phyloP scores from a whole-genome alignment of 2,888 invertebrate genomes.

The Caenorhabditis panamensis region DNA sequence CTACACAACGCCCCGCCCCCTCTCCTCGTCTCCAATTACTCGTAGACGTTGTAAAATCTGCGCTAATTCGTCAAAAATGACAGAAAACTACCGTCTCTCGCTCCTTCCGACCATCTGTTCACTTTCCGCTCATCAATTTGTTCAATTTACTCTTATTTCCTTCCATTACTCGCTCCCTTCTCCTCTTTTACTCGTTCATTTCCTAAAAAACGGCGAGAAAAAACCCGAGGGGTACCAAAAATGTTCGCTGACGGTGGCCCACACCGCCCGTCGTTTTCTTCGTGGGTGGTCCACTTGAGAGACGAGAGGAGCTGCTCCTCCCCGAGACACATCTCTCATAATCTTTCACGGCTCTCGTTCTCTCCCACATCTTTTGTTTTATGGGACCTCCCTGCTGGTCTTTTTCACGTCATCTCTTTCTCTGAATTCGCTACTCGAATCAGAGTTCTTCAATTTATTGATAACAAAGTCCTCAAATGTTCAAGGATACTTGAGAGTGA shows the following conservation, averaged over 20 bases:
- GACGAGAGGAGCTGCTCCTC: neutral
- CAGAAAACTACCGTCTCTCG: neutral
- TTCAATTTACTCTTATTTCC: conserved; percentile 11
- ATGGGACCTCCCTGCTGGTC: neutral
- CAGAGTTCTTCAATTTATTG: no score
- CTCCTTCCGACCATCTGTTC: neutral
- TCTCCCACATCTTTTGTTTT: neutral
- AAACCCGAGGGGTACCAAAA: no score
- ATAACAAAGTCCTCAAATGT: no score
- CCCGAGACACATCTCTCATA: neutral
- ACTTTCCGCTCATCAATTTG: conserved; percentile 39
- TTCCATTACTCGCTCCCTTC: conserved; percentile 12
- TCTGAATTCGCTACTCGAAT: no score
- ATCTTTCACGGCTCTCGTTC: no score
- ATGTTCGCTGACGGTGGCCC: no score
- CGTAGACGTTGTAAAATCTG: neutral
- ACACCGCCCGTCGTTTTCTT: conserved; percentile 10
- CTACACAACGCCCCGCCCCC: no score
- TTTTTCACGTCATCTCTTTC: neutral
- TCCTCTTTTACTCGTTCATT: conserved; percentile 6
- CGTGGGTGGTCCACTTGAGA: conserved; percentile 35
- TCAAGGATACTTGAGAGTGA: no score
- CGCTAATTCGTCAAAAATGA: conserved; percentile 19
- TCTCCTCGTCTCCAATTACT: neutral
- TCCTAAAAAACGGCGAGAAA: no score